phyloP scores from a whole-genome alignment of 2,888 invertebrate genomes.

The Hemithea aestivaria region DNA sequence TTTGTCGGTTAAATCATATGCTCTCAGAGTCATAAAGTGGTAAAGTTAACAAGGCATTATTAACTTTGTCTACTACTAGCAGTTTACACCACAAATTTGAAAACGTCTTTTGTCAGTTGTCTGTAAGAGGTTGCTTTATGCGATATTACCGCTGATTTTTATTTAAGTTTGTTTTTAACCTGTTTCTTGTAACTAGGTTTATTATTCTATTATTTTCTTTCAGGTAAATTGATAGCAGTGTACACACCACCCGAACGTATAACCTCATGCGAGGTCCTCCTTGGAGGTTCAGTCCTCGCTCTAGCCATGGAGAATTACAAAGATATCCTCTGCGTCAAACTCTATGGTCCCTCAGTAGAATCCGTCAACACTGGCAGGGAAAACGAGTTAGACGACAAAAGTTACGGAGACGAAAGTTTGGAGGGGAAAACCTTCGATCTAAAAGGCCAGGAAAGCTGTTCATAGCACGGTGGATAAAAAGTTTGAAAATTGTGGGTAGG shows the following conservation, averaged over 20 bases:
- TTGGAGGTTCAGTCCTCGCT: conserved; percentile 85
- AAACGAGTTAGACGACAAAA: conserved; percentile 77
- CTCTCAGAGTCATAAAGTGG: no score
- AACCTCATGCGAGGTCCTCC: conserved; percentile 86
- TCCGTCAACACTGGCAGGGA: conserved; percentile 55
- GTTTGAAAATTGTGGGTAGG: no score
- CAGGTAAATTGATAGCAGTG: conserved; percentile 88
- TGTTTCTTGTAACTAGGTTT: no score
- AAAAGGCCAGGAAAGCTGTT: conserved; percentile 56
- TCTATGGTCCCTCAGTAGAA: conserved; percentile 64
- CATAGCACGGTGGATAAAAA: conserved; percentile 38
- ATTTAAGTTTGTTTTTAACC: no score
- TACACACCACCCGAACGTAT: conserved; percentile 87
- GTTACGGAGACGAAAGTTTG: conserved; percentile 52
- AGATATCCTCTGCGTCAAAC: conserved; percentile 82
- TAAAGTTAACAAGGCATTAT: no score
- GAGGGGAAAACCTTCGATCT: conserved; percentile 75
- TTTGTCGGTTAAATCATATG: no score
- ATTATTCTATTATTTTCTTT: not conserved
- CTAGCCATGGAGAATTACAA: conserved; percentile 83
- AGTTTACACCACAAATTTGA: no score
- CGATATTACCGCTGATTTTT: no score
- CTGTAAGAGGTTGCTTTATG: no score
- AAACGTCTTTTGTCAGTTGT: no score
- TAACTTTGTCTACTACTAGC: no score